Base-by-base conservation (phyloP, 1,140 invertebrate species). In the Neodiprion pinetum region DNA sequence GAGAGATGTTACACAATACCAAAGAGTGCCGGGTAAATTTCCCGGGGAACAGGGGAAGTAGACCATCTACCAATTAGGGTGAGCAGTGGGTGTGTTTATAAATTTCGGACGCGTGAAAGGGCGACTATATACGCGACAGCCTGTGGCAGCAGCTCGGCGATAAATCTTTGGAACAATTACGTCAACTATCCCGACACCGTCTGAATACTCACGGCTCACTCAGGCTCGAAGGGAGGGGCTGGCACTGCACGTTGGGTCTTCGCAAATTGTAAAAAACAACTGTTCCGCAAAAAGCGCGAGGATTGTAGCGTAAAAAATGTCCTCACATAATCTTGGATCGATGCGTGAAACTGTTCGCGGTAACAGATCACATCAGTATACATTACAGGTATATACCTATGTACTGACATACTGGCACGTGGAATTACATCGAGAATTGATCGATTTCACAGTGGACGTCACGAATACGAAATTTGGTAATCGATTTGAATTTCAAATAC, bases 81-180 rank as follows among this genome's bases (percentile, higher is more conserved):
- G n/a, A 53, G 10, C 50, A 11, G n/a, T 10, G 10, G 50, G 50
- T 53, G n/a, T n/a, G 50, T 53, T 53, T 53, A 53, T n/a, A 53
- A 11, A 53, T 53, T 53, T 53, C n/a, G 50, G n/a, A 53, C 50
- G 50, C 50, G 50, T 53, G 10, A 53, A 53, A 14, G 50, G 10
- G 1, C 50, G 10, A 53, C 50, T 21, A 21, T 21, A 21, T 21
- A 21, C 17, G 17, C 17, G 17, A 21, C 50, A 53, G n/a, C 50
- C 50, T n/a, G 10, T 53, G 50, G 50, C 17, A 21, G 17, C 17
- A 21, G 17, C 17, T 21, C 10, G 1, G 50, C 50, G 10, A 53
- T 53, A 53, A 53, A 53, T 53, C 50, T 53, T 53, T 53, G 50
- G 50, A 53, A 53, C n/a, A 53, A 53, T 53, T n/a, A 53, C 50